A percentile compares a stretch with the other conserved stretches of the same genome.
phyloP scores from a whole-genome alignment of 2,797 vertebrate genomes.

The Ataeniobius toweri region DNA sequence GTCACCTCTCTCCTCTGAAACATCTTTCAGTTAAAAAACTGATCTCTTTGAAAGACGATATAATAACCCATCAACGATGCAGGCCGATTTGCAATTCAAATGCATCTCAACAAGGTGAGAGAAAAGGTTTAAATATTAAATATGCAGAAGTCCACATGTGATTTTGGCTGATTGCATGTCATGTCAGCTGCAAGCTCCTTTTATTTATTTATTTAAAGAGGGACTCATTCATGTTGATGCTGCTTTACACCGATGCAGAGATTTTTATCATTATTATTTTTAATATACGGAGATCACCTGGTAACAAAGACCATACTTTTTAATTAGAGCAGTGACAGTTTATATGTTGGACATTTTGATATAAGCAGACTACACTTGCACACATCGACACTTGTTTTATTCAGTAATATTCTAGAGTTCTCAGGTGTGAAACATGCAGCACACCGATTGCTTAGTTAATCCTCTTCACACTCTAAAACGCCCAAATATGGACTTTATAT shows the following conservation, averaged over 20 bases:
- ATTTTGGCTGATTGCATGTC: constrained; percentile 44
- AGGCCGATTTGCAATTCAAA: constrained; percentile 43
- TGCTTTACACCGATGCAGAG: not conserved
- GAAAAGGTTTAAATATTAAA: constrained; percentile 50
- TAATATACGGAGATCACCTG: not conserved
- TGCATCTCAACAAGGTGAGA: constrained; percentile 30
- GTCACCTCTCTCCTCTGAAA: constrained; percentile 29
- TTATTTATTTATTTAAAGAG: constrained; percentile 45
- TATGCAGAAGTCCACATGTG: constrained; percentile 39
- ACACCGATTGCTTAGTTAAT: not conserved
- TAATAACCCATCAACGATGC: not conserved
- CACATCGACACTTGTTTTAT: not conserved
- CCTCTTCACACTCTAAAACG: not conserved
- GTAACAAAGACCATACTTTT: not conserved
- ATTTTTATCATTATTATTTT: too few species aligned
- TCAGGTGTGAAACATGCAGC: not conserved
- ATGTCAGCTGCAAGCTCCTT: constrained; percentile 39
- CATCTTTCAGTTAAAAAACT: constrained; percentile 19
- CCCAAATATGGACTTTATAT: not conserved
- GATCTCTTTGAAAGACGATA: constrained; percentile 22
- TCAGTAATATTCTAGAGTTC: not conserved
- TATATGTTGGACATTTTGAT: not conserved
- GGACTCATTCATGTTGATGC: constrained; percentile 33
- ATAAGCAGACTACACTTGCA: not conserved
- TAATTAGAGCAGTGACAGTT: not conserved